phyloP scores from a whole-genome alignment of 2,888 invertebrate genomes.

The Pardosa pseudoannulata region DNA sequence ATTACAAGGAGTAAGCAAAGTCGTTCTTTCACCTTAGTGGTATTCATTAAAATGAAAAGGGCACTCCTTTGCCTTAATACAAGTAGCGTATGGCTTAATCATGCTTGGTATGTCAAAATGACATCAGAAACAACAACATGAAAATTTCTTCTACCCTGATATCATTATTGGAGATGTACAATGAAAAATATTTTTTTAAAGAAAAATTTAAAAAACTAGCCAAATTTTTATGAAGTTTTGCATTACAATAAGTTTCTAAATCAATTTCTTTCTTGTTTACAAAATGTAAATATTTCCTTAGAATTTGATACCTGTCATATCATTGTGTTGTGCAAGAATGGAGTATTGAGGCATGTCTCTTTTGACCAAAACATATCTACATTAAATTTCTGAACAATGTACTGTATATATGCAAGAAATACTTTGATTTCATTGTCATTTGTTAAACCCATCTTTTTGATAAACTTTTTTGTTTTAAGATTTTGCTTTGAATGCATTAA shows the following conservation, averaged over 20 bases:
- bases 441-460: conserved; percentile 13
- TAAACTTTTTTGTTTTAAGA: conserved; percentile 7
- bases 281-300: conserved; percentile 16
- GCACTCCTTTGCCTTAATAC: too few species aligned
- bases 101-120: too few species aligned
- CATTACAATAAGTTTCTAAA: not conserved
- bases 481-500: conserved; percentile 18
- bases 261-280: not conserved
- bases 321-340: not conserved
- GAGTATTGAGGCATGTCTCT: conserved; percentile 16
- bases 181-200: conserved; percentile 17
- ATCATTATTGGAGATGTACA: conserved; percentile 44
- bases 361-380: conserved; percentile 8
- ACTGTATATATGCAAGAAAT: not conserved
- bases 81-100: too few species aligned
- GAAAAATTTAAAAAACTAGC: conserved; percentile 28
- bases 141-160: conserved; percentile 70
- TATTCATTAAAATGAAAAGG: too few species aligned
- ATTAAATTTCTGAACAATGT: conserved; percentile 4
- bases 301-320: not conserved
- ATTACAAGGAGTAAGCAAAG: too few species aligned
- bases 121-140: too few species aligned
- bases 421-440: conserved; percentile 21
- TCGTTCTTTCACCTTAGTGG: too few species aligned
- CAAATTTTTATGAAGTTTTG: conserved; percentile 53